phyloP scores from a whole-genome alignment of 2,797 vertebrate genomes.

The Paguma larvata region DNA sequence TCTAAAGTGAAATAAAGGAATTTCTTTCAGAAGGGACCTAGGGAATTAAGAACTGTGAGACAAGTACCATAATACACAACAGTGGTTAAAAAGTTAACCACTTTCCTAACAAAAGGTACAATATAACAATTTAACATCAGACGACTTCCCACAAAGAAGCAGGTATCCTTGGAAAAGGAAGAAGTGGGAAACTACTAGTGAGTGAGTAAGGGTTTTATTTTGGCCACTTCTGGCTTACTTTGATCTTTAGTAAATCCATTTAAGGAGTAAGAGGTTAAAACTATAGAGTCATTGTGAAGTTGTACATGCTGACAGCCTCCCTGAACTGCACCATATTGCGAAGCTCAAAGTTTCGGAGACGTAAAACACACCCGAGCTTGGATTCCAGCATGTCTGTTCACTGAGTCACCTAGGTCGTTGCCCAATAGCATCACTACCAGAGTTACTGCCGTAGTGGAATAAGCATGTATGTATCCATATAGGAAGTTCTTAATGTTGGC shows the following conservation, averaged over 20 bases:
- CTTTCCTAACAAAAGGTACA: neutral
- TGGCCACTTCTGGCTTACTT: neutral
- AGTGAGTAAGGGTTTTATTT: neutral
- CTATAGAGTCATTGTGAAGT: too few species aligned
- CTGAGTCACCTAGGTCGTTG: neutral
- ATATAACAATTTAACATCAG: neutral
- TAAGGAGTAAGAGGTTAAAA: neutral
- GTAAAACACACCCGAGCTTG: neutral
- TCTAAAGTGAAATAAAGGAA: slow-evolving; percentile 47
- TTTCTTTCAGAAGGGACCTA: neutral
- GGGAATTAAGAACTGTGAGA: neutral
- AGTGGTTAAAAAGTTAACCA: neutral
- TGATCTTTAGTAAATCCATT: neutral
- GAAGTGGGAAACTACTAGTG: neutral
- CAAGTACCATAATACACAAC: neutral
- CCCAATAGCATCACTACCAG: neutral
- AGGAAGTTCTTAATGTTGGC: neutral
- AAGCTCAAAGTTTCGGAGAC: neutral
- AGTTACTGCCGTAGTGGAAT: neutral
- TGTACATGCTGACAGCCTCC: neutral
- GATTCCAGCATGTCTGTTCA: neutral
- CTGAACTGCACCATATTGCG: neutral
- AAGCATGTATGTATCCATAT: neutral
- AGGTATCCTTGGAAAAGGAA: neutral
- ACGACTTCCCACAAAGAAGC: neutral